Base-by-base conservation (phyloP, 1,140 invertebrate species). In the Drosophila lacertosa region DNA sequence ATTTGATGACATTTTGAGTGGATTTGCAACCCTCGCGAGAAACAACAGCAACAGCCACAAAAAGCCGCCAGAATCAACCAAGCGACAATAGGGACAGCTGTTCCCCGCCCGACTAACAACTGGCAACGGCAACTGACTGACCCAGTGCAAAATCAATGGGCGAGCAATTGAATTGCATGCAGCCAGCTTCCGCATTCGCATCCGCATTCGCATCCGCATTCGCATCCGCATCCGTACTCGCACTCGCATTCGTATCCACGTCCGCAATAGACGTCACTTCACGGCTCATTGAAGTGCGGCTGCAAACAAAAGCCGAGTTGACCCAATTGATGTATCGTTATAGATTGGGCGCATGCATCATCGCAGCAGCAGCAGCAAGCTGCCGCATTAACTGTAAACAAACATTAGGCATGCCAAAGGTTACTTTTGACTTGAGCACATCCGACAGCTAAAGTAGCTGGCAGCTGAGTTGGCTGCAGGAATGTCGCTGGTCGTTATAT, bases 1-100 rank as follows among this genome's bases (percentile, higher is more conserved):
- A 79, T 84, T 84, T 65, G 76, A 86, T 86, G 73, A 80, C 80
- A 86, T 71, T 84, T 76, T 59, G 77, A 84, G 77, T 74, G 64
- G 47, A 18, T 48, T 42, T 63, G 29, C 69, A 79, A 74, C 59
- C 70, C 77, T 63, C 50, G 18, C 6, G 4, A 26, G 48, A 35
- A 29, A 48, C 22, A n/a, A n/a, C n/a, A n/a, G n/a, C n/a, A n/a
- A n/a, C n/a, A n/a, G n/a, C n/a, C n/a, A n/a, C n/a, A 15, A 4
- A 18, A 44, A 9, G 1, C 42, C 47, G 11, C 39, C 7, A 11
- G 16, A 47, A 6, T 11, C 24, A 68, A 26, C 45, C 13, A 33
- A 37, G 32, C 63, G n/a, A 13, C n/a, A 35, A 55, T 39, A 65
- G 68, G 48, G 48, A 74, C 79, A 83, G 79, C 80, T 84, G 79